Evolutionary conservation across 2,797 vertebrate genomes (phyloP).

Genomic region (Myotis vivesi): DNA sequence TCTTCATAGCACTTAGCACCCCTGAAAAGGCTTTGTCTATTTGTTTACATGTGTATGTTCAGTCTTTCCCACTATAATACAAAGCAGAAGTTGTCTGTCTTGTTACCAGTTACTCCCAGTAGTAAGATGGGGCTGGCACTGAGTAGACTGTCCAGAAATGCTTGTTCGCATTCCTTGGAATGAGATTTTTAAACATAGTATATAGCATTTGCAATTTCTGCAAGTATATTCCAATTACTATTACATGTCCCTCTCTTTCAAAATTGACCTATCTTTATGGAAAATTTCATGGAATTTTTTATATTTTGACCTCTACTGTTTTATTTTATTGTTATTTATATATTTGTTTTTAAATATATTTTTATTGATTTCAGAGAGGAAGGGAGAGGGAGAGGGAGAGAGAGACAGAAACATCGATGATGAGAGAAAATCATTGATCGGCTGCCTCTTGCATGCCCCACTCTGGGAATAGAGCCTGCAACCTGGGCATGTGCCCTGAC

Average conservation of each 20-base stretch:
- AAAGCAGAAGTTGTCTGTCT: neutral
- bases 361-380: neutral
- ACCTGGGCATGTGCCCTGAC: no score
- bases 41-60: neutral
- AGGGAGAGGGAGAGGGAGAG: neutral
- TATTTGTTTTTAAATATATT: neutral
- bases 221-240: neutral
- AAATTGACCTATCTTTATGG: neutral
- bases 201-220: neutral
- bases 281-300: neutral
- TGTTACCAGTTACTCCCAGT: neutral
- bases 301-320: neutral
- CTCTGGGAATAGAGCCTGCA: neutral
- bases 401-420: neutral
- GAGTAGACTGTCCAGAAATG: no score
- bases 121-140: neutral
- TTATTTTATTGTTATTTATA: no score
- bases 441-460: neutral
- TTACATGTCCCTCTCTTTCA: neutral
- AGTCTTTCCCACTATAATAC: neutral
- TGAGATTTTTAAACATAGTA: neutral
- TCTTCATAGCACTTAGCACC: neutral
- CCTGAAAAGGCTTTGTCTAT: neutral
- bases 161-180: neutral
- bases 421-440: neutral